Percentiles rank a stretch among this genome's conserved stretches.
These are phyloP conservation scores for Colinus virginianus DNA, from an alignment of 2,113 vertebrate genomes.

Conservation along the genomic window DNA sequence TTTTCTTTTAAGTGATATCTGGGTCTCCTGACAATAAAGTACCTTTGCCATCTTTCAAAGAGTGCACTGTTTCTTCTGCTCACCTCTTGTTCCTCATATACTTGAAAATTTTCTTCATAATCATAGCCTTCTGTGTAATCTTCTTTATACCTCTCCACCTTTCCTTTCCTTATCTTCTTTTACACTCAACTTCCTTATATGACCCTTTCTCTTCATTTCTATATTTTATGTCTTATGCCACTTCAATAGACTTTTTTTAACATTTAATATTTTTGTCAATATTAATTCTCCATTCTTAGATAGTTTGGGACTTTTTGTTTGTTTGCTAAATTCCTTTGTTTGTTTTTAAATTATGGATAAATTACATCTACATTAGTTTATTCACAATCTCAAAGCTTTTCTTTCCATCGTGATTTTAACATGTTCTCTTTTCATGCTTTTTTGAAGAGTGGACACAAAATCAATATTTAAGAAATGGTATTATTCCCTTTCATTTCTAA, in stretches of 20 bases:
- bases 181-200: not conserved
- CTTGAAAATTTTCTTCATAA: slow-evolving; percentile 10
- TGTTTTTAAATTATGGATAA: not conserved
- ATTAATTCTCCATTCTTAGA: not conserved
- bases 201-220: not conserved
- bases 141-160: not conserved
- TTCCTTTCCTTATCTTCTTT: slow-evolving; percentile 2
- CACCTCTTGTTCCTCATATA: not conserved
- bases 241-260: not conserved
- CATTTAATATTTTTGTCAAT: not conserved
- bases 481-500: not conserved
- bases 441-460: not conserved
- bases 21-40: not conserved
- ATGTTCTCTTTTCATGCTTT: not conserved
- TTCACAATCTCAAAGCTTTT: not conserved
- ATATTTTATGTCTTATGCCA: not conserved
- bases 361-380: not conserved
- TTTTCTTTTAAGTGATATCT: not conserved
- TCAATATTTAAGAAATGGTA: not conserved
- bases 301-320: not conserved
- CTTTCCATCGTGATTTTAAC: not conserved
- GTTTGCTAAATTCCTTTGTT: not conserved
- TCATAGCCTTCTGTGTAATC: not conserved
- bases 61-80: not conserved
- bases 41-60: not conserved